phyloP scores from a whole-genome alignment of 2,797 vertebrate species.

The Rhinogobio ventralis region DNA sequence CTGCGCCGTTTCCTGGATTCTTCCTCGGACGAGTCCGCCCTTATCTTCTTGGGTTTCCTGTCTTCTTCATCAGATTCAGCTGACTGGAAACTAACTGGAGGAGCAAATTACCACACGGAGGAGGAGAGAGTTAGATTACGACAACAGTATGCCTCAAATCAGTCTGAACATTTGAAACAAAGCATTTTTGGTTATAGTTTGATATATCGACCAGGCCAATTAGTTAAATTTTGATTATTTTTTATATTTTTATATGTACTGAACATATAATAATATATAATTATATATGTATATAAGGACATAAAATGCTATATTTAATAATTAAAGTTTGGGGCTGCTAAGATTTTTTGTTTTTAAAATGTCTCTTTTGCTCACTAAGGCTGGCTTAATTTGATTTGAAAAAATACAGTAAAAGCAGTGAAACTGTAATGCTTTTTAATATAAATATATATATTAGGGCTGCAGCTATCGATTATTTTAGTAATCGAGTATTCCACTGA shows the following conservation, averaged over 20 bases:
- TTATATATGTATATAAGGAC: background rate
- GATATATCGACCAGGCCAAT: background rate
- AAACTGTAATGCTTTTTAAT: too few relatives aligned
- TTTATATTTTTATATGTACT: background rate
- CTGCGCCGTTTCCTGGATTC: slow-evolving; percentile 69
- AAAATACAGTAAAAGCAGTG: too few relatives aligned
- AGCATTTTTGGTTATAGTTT: background rate
- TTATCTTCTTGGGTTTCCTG: slow-evolving; percentile 65
- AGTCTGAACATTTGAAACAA: background rate
- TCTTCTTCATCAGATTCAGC: slow-evolving; percentile 75
- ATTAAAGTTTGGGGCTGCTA: background rate
- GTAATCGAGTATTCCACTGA: too few relatives aligned
- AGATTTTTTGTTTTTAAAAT: background rate
- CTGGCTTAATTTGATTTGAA: too few relatives aligned
- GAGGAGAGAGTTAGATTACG: background rate
- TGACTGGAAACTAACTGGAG: slow-evolving; percentile 71
- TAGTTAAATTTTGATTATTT: background rate
- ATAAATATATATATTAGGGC: too few relatives aligned
- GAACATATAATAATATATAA: background rate
- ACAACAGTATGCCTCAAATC: background rate
- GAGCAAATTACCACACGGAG: background rate
- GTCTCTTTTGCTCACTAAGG: background rate
- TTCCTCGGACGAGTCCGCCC: slow-evolving; percentile 71
- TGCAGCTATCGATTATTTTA: too few relatives aligned
- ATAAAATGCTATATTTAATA: background rate